Conservation (phyloP, 1,140 invertebrate species). For the Musca domestica region DNA sequence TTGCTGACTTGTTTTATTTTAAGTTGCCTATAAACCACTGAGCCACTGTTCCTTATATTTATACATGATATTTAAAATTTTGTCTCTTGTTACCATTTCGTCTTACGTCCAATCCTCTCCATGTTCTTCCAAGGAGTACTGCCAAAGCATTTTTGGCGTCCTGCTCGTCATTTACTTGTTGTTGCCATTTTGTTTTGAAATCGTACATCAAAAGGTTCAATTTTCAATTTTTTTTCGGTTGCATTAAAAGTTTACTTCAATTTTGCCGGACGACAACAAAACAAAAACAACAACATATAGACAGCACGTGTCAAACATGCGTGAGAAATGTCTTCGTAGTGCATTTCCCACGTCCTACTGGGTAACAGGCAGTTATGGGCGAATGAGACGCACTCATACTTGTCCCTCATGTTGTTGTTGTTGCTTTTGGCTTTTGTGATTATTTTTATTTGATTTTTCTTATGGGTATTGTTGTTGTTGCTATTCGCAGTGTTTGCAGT, state of each 20-base stretch:
- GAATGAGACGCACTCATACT: background rate
- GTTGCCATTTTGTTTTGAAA: no score
- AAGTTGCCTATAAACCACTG: no score
- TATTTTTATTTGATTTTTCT: background rate
- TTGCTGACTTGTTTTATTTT: no score
- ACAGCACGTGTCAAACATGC: conserved; percentile 51
- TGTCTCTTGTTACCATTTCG: no score
- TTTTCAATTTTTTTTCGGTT: conserved; percentile 7
- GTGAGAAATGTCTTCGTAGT: conserved; percentile 50
- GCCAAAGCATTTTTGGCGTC: background rate
- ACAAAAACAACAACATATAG: conserved; percentile 25
- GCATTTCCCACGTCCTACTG: conserved; percentile 48
- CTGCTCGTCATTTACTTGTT: no score
- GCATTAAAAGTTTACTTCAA: conserved; percentile 9
- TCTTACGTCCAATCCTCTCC: background rate
- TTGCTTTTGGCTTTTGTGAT: no score
- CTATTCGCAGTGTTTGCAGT: no score
- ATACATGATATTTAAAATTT: no score
- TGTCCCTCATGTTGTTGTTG: background rate
- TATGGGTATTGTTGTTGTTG: background rate
- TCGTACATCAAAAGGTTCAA: conserved; percentile 15
- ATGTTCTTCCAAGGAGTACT: background rate
- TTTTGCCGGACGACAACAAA: no score
- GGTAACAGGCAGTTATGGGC: no score
- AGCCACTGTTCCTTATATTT: no score